These are phyloP conservation scores for Eospalax fontanierii DNA, from an alignment of 2,797 vertebrate species.

Conservation along the genomic window DNA sequence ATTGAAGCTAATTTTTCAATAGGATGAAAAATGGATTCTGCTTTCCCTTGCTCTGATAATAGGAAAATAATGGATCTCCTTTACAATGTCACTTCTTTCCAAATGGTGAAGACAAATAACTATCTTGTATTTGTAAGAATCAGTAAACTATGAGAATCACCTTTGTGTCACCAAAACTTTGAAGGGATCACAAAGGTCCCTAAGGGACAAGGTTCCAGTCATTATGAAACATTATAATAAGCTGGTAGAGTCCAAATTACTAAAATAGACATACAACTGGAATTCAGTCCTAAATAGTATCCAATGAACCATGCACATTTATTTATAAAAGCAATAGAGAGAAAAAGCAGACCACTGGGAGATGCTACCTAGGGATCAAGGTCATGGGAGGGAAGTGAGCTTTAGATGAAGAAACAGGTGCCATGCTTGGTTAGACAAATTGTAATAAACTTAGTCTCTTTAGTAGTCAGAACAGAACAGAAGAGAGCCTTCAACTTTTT, in stretches of 20 bases:
- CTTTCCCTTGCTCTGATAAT: constrained; percentile 27
- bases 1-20: constrained; percentile 62
- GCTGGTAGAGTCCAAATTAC: background rate
- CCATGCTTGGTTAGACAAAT: background rate
- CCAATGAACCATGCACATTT: background rate
- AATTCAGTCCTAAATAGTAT: background rate
- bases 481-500: background rate
- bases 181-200: background rate
- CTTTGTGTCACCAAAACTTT: constrained; percentile 11
- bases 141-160: background rate
- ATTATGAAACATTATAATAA: constrained; percentile 29
- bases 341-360: background rate
- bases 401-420: background rate
- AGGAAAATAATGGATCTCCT: constrained; percentile 60
- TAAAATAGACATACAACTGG: background rate
- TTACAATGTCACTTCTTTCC: background rate
- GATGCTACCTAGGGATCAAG: background rate
- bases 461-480: background rate
- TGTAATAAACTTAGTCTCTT: background rate
- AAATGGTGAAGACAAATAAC: background rate
- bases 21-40: constrained; percentile 54
- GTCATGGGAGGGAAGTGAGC: background rate
- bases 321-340: background rate
- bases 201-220: background rate
- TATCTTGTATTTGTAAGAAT: constrained; percentile 42